Conservation (phyloP, 2,888 invertebrate species). For the Ochlodes sylvanus region DNA sequence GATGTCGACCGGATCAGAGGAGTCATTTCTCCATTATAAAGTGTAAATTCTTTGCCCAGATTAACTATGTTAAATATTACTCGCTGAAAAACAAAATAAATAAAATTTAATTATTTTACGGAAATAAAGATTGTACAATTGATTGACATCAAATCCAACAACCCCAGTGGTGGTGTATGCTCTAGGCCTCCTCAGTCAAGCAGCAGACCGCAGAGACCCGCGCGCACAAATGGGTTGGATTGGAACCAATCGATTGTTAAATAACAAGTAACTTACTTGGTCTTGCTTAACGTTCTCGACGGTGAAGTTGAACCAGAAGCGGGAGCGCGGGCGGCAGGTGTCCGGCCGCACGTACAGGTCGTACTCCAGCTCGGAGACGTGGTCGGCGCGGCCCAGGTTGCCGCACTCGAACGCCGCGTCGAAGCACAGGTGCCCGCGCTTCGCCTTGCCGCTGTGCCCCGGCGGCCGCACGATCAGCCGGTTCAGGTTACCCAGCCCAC, state of each 20-base stretch:
- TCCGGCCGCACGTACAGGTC: slow-evolving; percentile 98
- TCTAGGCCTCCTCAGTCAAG: too few species aligned
- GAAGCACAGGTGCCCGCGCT: slow-evolving; percentile 97
- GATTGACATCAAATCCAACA: too few species aligned
- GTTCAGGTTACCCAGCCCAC: slow-evolving; percentile 96
- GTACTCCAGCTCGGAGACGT: slow-evolving; percentile 97
- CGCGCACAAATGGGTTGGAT: too few species aligned
- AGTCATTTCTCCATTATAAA: slow-evolving; percentile 96
- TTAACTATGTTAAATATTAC: slow-evolving; percentile 99
- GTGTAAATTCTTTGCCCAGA: slow-evolving; percentile 95
- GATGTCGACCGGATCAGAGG: slow-evolving; percentile 97
- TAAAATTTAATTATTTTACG: too few species aligned
- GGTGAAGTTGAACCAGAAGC: slow-evolving; percentile 99
- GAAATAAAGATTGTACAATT: too few species aligned
- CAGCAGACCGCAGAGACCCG: too few species aligned
- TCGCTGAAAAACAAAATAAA: slow-evolving; percentile 82
- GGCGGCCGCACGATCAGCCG: slow-evolving; percentile 94
- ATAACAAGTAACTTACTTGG: slow-evolving; percentile 85
- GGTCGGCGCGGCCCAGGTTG: slow-evolving; percentile 97
- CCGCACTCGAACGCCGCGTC: slow-evolving; percentile 99
- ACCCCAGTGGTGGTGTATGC: too few species aligned
- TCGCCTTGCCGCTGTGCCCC: slow-evolving; percentile 97
- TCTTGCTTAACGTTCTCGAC: slow-evolving; percentile 97
- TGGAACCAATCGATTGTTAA: too few species aligned
- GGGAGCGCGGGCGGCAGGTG: slow-evolving; percentile 95